A percentile compares a stretch with the other conserved stretches of the same genome.
Evolutionary conservation across 2,113 vertebrate species (phyloP).

Genomic region (Loxodonta africana): DNA sequence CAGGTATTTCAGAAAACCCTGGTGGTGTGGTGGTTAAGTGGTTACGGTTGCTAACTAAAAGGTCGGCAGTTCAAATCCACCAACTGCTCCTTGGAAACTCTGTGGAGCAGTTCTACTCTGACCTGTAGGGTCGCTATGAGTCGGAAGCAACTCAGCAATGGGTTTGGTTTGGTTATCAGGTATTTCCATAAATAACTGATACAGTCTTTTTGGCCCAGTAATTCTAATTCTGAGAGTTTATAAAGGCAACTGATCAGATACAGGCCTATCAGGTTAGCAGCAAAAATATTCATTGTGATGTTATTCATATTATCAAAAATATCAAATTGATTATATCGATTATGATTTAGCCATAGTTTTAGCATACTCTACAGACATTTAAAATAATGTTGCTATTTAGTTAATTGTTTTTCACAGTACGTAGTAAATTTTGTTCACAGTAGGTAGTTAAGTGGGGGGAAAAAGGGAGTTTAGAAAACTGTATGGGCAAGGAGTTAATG

Average conservation of each 20-base stretch:
- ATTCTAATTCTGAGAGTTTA: background rate
- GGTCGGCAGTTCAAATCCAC: too few relatives aligned
- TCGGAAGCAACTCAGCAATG: too few relatives aligned
- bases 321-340: background rate
- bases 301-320: background rate
- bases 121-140: too few relatives aligned
- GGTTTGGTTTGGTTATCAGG: too few relatives aligned
- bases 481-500: background rate
- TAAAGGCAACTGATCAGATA: background rate
- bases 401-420: too few relatives aligned
- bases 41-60: too few relatives aligned
- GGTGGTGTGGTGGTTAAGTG: too few relatives aligned
- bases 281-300: background rate
- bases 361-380: background rate
- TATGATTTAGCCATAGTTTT: background rate
- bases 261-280: background rate
- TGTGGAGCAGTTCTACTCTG: too few relatives aligned
- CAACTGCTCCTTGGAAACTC: too few relatives aligned
- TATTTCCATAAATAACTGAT: background rate
- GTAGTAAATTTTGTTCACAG: background rate
- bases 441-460: background rate
- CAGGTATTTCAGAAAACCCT: too few relatives aligned
- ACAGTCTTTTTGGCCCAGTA: background rate
- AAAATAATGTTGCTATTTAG: background rate
- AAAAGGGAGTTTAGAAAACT: background rate